Base-by-base conservation (phyloP, 2,113 vertebrate genomes). In the Neomonachus schauinslandi region DNA sequence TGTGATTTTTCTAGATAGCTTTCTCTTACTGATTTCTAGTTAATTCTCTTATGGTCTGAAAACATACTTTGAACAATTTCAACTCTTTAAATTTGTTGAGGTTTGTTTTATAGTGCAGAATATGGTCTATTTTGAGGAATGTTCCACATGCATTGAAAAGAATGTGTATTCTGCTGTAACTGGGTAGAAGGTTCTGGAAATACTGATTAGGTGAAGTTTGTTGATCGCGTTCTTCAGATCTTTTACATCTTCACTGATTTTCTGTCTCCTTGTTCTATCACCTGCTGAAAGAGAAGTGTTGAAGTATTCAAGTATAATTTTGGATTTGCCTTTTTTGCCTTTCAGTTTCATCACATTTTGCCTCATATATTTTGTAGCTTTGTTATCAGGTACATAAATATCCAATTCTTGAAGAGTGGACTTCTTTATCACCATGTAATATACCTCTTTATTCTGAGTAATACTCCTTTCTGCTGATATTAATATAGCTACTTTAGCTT, bases 321-420 rank as follows among this genome's bases (percentile, higher is more conserved):
- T 91, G 84, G 31, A 69, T 80, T 84, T 91, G 19, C 42, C 16
- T 89, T 84, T 63, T 51, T 86, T 13, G 89, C 1, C 18, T 94
- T 95, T 91, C 39, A 53, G 15, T 80, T 93, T 93, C 77, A 57
- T 55, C 26, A 89, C 6, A 55, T 79, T 87, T 95, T 82, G 21
- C n/a, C 7, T 55, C 42, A 39, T 28, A 12, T 63, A 87, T 87
- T 94, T 89, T 76, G 7, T 76, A 61, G 33, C 31, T 95, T 91
- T 97, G n/a, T 53, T 82, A n/a, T 51, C 28, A 55, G 22, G 12
- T 28, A 26, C 16, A 16, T 57, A 84, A 46, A 53, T 94, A 72
- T 33, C 84, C 22, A 76, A 42, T 80, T 97, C 1, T 65, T 89
- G 22, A 96, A 93, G 59, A 31, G 82, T 24, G 24, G 1, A 42